Percentiles rank a stretch among this genome's conserved stretches.
Evolutionary conservation across 2,888 invertebrate species (phyloP).

Genomic region (Drosophila buzzatii): DNA sequence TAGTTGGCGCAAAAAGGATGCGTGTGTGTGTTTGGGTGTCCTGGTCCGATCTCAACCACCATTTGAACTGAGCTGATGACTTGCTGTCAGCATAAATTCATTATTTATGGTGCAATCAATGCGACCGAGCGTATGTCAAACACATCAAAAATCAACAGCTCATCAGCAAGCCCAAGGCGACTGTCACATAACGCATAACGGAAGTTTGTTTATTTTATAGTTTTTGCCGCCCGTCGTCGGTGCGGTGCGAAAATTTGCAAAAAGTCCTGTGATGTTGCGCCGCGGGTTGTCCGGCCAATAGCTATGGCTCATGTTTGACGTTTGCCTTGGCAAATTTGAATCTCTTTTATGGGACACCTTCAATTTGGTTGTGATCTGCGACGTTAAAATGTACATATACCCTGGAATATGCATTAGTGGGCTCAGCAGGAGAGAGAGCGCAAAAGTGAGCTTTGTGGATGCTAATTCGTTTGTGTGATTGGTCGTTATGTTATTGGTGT

Average conservation of each 20-base stretch:
- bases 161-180: slow-evolving; percentile 48
- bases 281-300: slow-evolving; percentile 64
- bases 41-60: slow-evolving; percentile 51
- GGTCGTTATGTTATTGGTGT: not conserved
- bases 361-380: slow-evolving; percentile 27
- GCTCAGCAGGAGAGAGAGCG: not conserved
- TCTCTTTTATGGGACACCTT: slow-evolving; percentile 70
- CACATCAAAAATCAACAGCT: slow-evolving; percentile 84
- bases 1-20: slow-evolving; percentile 73
- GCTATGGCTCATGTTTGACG: slow-evolving; percentile 63
- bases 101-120: slow-evolving; percentile 85
- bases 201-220: slow-evolving; percentile 84
- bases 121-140: slow-evolving; percentile 85
- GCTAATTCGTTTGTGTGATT: not conserved
- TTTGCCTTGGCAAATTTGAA: slow-evolving; percentile 73
- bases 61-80: slow-evolving; percentile 58
- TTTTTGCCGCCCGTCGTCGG: slow-evolving; percentile 66
- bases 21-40: not conserved
- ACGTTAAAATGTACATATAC: not conserved
- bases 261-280: slow-evolving; percentile 44
- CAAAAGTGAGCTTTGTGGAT: not conserved
- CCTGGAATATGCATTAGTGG: slow-evolving; percentile 7
- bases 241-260: slow-evolving; percentile 71
- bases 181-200: slow-evolving; percentile 47
- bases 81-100: slow-evolving; percentile 85